Percentiles rank a stretch among this genome's conserved stretches.
phyloP scores from a whole-genome alignment of 2,113 vertebrate species.

The Daphoenositta chrysoptera region DNA sequence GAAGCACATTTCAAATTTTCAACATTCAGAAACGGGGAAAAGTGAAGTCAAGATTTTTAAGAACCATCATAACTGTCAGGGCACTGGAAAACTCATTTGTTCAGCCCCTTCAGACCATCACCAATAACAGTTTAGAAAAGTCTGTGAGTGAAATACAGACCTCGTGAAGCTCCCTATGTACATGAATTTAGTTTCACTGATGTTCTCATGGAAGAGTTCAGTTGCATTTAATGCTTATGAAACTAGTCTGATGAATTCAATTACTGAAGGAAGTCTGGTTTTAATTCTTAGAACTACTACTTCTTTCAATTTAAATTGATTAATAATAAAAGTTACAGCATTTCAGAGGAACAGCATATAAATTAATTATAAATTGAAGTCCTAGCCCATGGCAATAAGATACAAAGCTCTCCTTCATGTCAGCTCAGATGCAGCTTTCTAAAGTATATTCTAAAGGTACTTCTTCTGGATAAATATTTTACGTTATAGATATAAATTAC shows the following conservation, averaged over 20 bases:
- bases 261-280: constrained; percentile 56
- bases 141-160: not conserved
- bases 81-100: not conserved
- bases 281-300: constrained; percentile 43
- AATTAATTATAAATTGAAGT: constrained; percentile 55
- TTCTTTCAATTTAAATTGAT: constrained; percentile 57
- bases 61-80: not conserved
- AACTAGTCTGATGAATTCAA: constrained; percentile 23
- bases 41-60: not conserved
- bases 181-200: not conserved
- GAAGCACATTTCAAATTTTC: not conserved
- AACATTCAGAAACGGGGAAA: not conserved
- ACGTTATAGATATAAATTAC: constrained; percentile 57
- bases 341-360: constrained; percentile 48
- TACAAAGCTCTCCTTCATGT: constrained; percentile 50
- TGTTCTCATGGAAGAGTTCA: not conserved
- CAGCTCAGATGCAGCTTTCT: constrained; percentile 31
- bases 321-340: constrained; percentile 54
- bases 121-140: not conserved
- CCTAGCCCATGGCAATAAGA: constrained; percentile 43
- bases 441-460: constrained; percentile 46
- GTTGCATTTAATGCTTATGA: not conserved
- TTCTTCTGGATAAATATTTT: constrained; percentile 60
- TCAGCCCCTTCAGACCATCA: not conserved
- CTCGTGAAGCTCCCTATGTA: not conserved